A percentile compares a stretch with the other conserved stretches of the same genome.
Conservation (phyloP, 2,113 vertebrate genomes). For the Aplodontia rufa region DNA sequence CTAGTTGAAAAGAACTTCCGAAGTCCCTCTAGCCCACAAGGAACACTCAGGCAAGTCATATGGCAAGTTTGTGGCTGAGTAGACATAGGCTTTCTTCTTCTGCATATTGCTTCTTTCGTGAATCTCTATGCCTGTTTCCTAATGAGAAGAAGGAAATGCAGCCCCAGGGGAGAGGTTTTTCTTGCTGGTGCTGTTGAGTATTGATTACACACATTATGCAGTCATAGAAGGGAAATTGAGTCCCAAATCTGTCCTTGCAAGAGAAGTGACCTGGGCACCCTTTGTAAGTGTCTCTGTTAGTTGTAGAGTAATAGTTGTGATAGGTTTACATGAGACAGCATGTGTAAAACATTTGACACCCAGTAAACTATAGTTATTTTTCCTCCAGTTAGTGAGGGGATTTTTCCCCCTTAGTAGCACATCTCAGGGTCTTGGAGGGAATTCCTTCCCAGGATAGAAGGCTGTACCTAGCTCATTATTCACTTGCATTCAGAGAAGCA, state of each 20-base stretch:
- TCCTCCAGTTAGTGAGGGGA: not conserved
- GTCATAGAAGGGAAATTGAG: not conserved
- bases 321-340: not conserved
- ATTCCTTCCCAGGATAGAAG: not conserved
- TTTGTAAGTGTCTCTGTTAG: too few relatives aligned
- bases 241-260: not conserved
- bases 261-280: not conserved
- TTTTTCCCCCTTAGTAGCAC: not conserved
- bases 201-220: not conserved
- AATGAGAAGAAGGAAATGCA: not conserved
- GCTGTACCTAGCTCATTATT: not conserved
- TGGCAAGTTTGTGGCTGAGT: not conserved
- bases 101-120: not conserved
- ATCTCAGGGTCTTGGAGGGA: not conserved
- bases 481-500: not conserved
- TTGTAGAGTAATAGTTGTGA: fast-evolving
- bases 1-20: not conserved
- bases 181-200: not conserved
- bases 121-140: not conserved
- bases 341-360: not conserved
- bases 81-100: not conserved
- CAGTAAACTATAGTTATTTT: not conserved
- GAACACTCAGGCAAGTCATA: not conserved
- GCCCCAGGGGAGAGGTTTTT: too few relatives aligned
- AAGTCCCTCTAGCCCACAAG: too few relatives aligned